phyloP scores from a whole-genome alignment of 2,888 invertebrate species.

The Gryllus longicercus region DNA sequence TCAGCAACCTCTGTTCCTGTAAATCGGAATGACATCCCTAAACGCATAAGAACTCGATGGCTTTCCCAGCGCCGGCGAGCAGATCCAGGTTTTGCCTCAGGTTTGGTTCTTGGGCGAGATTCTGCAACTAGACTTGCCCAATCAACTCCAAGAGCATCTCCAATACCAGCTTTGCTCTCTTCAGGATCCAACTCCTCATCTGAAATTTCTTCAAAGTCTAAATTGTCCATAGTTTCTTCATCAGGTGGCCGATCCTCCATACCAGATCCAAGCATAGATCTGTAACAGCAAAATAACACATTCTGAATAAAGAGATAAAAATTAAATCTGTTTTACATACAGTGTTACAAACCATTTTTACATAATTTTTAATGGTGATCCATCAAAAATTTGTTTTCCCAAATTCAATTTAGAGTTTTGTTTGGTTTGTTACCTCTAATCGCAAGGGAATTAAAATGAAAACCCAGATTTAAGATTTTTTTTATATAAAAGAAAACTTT shows the following conservation, averaged over 20 bases:
- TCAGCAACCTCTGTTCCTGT: conserved; percentile 64
- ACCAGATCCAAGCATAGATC: conserved; percentile 11
- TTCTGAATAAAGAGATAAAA: no score
- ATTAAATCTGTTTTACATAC: no score
- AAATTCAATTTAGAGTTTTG: no score
- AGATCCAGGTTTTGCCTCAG: conserved; percentile 53
- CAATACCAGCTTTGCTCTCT: conserved; percentile 66
- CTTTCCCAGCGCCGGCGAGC: conserved; percentile 79
- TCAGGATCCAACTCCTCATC: conserved; percentile 81
- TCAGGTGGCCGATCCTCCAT: conserved; percentile 50
- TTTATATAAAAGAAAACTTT: no score
- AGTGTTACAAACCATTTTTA: no score
- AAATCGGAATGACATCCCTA: conserved; percentile 73
- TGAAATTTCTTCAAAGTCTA: conserved; percentile 87
- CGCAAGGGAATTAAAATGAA: no score
- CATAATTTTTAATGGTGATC: no score
- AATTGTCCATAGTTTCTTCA: conserved; percentile 67
- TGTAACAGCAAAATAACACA: not conserved
- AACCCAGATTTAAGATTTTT: no score
- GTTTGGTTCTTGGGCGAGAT: conserved; percentile 56
- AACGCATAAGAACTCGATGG: conserved; percentile 70
- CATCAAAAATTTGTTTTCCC: no score
- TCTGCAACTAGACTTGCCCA: conserved; percentile 88
- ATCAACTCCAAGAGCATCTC: conserved; percentile 92
- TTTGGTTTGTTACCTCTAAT: no score